Conservation (phyloP, 2,113 vertebrate genomes). For the Mobula birostris region DNA sequence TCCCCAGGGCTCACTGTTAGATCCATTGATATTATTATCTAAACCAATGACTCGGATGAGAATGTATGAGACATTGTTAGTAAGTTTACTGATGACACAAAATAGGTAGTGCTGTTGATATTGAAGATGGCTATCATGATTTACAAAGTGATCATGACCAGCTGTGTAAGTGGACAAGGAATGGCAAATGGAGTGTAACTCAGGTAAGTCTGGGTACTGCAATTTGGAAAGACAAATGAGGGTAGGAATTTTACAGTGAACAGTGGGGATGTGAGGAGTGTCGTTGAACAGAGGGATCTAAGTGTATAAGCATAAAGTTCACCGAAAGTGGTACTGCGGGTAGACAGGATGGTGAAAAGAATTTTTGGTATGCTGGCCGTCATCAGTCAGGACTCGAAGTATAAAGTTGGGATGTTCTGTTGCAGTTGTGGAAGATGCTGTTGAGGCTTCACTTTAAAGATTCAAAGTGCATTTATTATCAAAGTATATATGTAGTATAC, state of each 20-base stretch:
- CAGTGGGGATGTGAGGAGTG: background rate
- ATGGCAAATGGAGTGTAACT: background rate
- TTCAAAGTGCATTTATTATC: no score
- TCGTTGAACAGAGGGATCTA: background rate
- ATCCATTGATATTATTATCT: background rate
- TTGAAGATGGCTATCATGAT: background rate
- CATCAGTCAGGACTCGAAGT: no score
- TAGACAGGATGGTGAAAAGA: background rate
- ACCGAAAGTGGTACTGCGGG: background rate
- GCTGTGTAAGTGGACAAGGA: background rate
- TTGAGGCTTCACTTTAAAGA: no score
- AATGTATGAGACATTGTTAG: background rate
- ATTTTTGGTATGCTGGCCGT: no score
- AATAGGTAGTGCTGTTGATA: background rate
- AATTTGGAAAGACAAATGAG: background rate
- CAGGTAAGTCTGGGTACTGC: background rate
- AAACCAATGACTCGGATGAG: background rate
- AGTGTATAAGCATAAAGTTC: background rate
- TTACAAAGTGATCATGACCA: background rate
- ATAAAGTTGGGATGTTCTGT: no score
- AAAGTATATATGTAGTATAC: no score
- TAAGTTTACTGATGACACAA: background rate
- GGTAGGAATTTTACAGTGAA: no score
- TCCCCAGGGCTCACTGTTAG: background rate
- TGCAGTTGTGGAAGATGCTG: no score